A percentile compares a stretch with the other conserved stretches of the same genome.
phyloP scores from a whole-genome alignment of 2,888 invertebrate species.

The Palloptera scutellata region DNA sequence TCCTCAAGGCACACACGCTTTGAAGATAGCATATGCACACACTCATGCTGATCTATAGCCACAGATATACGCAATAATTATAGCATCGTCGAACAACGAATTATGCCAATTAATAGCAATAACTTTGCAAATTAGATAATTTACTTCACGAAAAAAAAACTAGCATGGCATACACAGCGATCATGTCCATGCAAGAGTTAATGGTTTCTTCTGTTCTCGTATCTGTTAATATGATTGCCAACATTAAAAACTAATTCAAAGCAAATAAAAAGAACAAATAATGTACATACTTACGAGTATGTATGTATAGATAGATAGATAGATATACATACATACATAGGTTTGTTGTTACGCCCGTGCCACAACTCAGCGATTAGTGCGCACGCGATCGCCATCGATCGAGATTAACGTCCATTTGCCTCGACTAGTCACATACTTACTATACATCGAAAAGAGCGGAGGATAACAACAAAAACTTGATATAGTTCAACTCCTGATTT shows the following conservation, averaged over 20 bases:
- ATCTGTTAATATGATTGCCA: constrained; percentile 7
- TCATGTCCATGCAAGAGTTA: not conserved
- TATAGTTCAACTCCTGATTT: not conserved
- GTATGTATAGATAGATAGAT: too few species aligned
- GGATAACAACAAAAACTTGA: not conserved
- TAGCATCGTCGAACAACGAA: not conserved
- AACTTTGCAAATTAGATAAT: constrained; percentile 30
- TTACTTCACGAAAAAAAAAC: not conserved
- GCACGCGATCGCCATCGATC: constrained; percentile 21
- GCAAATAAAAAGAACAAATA: not conserved
- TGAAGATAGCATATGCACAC: too few species aligned
- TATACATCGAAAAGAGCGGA: not conserved
- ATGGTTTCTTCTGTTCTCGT: too few species aligned
- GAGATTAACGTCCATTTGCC: constrained; percentile 27
- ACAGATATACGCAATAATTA: too few species aligned
- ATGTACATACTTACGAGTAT: not conserved
- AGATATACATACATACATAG: constrained; percentile 4
- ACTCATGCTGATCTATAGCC: too few species aligned
- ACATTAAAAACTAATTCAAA: constrained; percentile 9
- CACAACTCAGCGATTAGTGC: not conserved
- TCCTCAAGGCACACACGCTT: too few species aligned
- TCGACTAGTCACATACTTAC: not conserved
- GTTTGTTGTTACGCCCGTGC: constrained; percentile 19
- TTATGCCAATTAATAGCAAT: constrained; percentile 33
- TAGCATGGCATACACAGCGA: not conserved